Conservation (phyloP, 2,797 vertebrate genomes). For the Manis crassicaudata region DNA sequence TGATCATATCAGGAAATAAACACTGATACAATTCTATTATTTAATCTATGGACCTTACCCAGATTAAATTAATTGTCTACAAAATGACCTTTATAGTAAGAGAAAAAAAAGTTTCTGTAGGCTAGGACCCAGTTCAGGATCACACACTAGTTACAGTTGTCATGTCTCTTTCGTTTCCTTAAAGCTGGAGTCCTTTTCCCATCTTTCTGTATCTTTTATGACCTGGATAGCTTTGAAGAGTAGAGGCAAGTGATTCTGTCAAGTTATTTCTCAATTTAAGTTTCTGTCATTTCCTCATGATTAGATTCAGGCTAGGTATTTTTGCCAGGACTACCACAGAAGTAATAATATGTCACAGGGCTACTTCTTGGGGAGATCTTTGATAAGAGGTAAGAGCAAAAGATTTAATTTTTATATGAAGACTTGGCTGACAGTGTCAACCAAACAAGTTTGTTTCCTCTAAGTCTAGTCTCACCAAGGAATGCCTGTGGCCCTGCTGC, state of each 20-base stretch:
- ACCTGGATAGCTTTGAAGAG: neutral
- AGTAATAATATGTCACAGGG: neutral
- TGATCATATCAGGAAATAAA: conserved; percentile 10
- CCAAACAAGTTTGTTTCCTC: neutral
- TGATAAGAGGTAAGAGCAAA: neutral
- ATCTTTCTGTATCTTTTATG: neutral
- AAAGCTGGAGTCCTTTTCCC: neutral
- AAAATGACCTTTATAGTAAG: neutral
- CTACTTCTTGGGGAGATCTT: neutral
- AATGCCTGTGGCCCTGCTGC: neutral
- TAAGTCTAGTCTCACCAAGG: neutral
- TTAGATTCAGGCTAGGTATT: neutral
- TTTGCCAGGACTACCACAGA: neutral
- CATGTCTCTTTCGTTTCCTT: neutral
- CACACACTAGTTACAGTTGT: neutral
- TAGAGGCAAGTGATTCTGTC: neutral
- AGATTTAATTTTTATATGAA: neutral
- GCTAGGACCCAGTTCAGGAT: neutral
- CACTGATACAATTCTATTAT: neutral
- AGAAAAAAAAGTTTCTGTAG: neutral
- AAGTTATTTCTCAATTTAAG: neutral
- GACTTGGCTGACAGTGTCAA: neutral
- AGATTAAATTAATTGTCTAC: neutral
- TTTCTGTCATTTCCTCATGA: conserved; percentile 16
- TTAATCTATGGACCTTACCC: neutral